phyloP scores from a whole-genome alignment of 2,888 invertebrate genomes.

The Caenorhabditis drosophilae region DNA sequence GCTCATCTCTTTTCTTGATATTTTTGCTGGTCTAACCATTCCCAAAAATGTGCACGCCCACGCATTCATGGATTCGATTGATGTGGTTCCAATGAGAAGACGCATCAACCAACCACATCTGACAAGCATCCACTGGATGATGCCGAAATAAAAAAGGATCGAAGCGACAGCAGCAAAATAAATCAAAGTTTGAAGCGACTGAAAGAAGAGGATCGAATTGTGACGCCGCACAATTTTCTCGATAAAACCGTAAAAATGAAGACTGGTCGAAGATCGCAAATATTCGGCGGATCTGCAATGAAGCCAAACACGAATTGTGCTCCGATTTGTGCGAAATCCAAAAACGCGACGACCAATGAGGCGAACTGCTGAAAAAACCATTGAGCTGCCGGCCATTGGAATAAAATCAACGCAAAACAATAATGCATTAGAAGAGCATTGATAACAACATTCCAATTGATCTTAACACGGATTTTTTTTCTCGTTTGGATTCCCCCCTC shows the following conservation, averaged over 20 bases:
- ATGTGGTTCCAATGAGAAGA: slow-evolving; percentile 79
- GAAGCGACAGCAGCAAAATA: slow-evolving; percentile 65
- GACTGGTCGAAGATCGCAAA: slow-evolving; percentile 71
- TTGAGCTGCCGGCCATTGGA: slow-evolving; percentile 70
- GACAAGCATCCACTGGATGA: slow-evolving; percentile 55
- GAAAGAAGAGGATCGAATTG: slow-evolving; percentile 6
- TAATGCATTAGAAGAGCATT: slow-evolving; percentile 85
- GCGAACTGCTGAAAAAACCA: slow-evolving; percentile 42
- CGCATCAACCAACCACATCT: slow-evolving; percentile 70
- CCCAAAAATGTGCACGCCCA: slow-evolving; percentile 93
- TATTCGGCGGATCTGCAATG: slow-evolving; percentile 64
- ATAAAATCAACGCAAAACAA: slow-evolving; percentile 81
- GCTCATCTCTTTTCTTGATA: no score
- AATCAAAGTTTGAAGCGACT: slow-evolving; percentile 65
- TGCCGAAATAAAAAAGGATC: slow-evolving; percentile 62
- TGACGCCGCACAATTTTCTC: background rate
- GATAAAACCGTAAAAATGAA: slow-evolving; percentile 84
- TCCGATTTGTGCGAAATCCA: slow-evolving; percentile 78
- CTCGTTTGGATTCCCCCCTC: no score
- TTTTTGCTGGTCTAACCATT: slow-evolving; percentile 40
- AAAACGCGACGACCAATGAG: slow-evolving; percentile 75
- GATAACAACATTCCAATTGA: slow-evolving; percentile 79
- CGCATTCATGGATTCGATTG: slow-evolving; percentile 90
- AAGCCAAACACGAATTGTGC: slow-evolving; percentile 82
- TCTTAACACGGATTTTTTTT: slow-evolving; percentile 68